Conservation (phyloP, 2,888 invertebrate genomes). For the Fragum sueziense region DNA sequence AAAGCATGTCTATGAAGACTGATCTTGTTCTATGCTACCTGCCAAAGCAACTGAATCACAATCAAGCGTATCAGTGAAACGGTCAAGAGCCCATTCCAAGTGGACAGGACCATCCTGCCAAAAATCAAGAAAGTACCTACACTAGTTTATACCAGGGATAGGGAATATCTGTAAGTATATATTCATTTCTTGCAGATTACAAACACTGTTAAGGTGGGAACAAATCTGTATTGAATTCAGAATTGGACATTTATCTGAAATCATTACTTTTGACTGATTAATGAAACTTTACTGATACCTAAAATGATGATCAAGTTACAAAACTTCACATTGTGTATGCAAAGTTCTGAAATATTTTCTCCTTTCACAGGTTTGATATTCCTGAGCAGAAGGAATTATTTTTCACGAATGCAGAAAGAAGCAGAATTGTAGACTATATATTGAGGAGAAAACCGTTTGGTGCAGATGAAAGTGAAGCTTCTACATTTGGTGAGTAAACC, state of each 20-base stretch:
- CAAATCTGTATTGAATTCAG: too few species aligned
- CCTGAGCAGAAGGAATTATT: constrained; percentile 88
- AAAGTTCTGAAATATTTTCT: too few species aligned
- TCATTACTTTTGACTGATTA: too few species aligned
- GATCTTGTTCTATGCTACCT: too few species aligned
- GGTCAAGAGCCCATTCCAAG: constrained; percentile 86
- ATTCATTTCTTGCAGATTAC: background rate
- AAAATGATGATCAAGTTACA: too few species aligned
- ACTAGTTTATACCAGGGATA: constrained; percentile 94
- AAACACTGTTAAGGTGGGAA: too few species aligned
- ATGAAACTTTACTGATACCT: too few species aligned
- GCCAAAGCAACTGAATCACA: too few species aligned
- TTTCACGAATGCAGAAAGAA: constrained; percentile 92
- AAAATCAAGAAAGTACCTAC: constrained; percentile 91
- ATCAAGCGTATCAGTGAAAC: constrained; percentile 59
- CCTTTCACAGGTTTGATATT: constrained; percentile 89
- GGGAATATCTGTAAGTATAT: constrained; percentile 92
- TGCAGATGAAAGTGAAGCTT: constrained; percentile 79
- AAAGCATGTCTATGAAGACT: too few species aligned
- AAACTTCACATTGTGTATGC: too few species aligned
- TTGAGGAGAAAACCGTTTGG: constrained; percentile 93
- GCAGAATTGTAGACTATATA: constrained; percentile 95
- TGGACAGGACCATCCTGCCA: constrained; percentile 89
- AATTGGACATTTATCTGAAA: too few species aligned
- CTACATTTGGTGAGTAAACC: constrained; percentile 78